Base-by-base conservation (phyloP, 2,797 vertebrate species). In the Falco rusticolus region DNA sequence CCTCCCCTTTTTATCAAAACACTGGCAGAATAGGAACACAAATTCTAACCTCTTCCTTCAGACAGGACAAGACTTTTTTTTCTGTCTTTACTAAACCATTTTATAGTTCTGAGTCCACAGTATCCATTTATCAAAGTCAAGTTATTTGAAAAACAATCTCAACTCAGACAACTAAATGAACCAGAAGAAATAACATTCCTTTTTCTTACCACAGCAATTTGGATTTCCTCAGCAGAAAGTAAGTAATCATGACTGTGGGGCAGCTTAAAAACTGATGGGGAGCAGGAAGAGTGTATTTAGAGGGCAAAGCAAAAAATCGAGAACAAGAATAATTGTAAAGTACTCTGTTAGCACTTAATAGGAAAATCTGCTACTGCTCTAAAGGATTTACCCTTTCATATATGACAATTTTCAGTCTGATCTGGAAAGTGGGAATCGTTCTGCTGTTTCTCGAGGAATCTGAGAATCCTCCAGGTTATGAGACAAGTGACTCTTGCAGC, bases 101-200 rank as follows among this genome's bases (percentile, higher is more conserved):
- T 94, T 74, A 12, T 57, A 64, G 56, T 54, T 74, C 56, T 39
- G 69, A 74, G 34, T 63, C 56, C 17, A 50, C 29, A 80, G 34
- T 34, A 89, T 65, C 47, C 11, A 0, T 94, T 88, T 91, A 74
- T 96, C 92, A 85, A 72, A 94, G 81, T 86, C 61, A 90, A 77
- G 85, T 80, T 84, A 80, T 75, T 85, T 88, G 56, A 60, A 91
- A 91, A 96, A 31, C 34, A 74, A 28, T 65, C 50, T 66, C 56
- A 47, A 34, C 53, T 83, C 26, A 43, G 82, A 56, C 33, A 79
- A 72, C 28, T 66, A 83, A 90, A 91, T 71, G 41, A 72, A 89
- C 25, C n/a, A 61, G 41, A 63, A 81, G 66, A 84, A 90, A 47
- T 50, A 82, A 29, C n/a, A 22, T 64, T 93, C 18, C 10, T 50